Percentiles rank a stretch among this genome's conserved stretches.
Conservation (phyloP, 1,140 invertebrate species). For the Caerostris darwini region DNA sequence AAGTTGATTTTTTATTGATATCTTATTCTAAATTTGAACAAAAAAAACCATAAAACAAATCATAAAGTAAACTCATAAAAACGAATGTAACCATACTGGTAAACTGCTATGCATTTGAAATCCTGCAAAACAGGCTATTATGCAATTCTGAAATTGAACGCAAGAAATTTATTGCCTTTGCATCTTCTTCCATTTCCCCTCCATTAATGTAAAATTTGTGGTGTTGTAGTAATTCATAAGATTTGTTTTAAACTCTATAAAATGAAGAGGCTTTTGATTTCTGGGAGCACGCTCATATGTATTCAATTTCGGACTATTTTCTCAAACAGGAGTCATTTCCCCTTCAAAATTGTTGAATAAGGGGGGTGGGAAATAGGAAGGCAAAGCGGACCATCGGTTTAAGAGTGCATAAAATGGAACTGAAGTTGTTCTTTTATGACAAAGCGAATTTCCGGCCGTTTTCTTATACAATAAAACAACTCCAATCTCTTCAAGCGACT, state of each 20-base stretch:
- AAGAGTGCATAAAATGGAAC: slow-evolving; percentile 52
- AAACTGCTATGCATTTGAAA: not conserved
- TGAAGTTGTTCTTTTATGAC: slow-evolving; percentile 54
- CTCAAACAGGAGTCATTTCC: not conserved
- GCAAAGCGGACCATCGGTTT: not conserved
- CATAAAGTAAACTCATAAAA: not conserved
- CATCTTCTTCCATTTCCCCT: not conserved
- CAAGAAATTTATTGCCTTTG: not conserved
- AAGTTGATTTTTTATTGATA: too few relatives aligned
- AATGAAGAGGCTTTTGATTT: not conserved
- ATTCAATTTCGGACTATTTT: slow-evolving; percentile 4
- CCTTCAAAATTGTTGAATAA: not conserved
- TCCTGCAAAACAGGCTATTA: not conserved
- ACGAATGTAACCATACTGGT: not conserved
- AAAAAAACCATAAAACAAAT: not conserved
- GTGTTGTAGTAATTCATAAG: slow-evolving; percentile 1
- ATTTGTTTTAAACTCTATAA: not conserved
- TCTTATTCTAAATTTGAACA: too few relatives aligned
- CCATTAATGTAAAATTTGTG: not conserved
- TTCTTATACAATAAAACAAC: slow-evolving; percentile 64
- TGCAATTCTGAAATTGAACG: not conserved
- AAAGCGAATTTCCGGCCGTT: slow-evolving; percentile 33
- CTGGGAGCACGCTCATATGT: not conserved
- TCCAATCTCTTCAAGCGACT: slow-evolving; percentile 33
- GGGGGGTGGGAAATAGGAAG: not conserved